These are phyloP conservation scores for Mergus octosetaceus DNA, from an alignment of 2,797 vertebrate species.

Conservation along the genomic window DNA sequence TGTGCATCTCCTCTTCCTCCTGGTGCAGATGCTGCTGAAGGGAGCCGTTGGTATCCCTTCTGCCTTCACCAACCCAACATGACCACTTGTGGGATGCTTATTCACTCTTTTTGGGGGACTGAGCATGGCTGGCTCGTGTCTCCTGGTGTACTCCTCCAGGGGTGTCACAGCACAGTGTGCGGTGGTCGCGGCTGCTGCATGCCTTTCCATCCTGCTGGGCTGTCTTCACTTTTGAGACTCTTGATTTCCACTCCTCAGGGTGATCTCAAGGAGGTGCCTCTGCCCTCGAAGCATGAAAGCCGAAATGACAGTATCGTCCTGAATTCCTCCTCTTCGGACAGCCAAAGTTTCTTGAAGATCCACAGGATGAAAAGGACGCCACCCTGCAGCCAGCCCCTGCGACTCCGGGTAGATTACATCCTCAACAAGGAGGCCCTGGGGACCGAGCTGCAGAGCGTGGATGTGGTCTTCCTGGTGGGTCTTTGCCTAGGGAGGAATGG, in stretches of 20 bases:
- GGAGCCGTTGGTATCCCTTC: background rate
- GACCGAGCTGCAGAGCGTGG: background rate
- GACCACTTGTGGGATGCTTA: background rate
- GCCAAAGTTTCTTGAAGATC: background rate
- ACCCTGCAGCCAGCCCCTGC: background rate
- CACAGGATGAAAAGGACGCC: background rate
- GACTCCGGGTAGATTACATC: background rate
- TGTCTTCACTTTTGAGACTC: background rate
- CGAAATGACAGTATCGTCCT: background rate
- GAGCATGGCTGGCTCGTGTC: background rate
- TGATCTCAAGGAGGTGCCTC: background rate
- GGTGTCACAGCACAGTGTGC: accelerated
- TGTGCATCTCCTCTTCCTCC: background rate
- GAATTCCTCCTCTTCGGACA: background rate
- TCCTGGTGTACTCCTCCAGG: background rate
- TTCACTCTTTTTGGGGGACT: background rate
- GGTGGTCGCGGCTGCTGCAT: accelerated
- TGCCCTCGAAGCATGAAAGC: background rate
- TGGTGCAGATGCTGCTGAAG: background rate
- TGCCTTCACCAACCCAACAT: background rate
- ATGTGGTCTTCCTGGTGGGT: conserved; percentile 18
- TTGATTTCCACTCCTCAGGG: background rate
- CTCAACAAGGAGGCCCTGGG: background rate
- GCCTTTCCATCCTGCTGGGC: background rate
- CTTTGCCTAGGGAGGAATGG: background rate